Conservation (phyloP, 2,113 vertebrate genomes). For the Catharus minimus region DNA sequence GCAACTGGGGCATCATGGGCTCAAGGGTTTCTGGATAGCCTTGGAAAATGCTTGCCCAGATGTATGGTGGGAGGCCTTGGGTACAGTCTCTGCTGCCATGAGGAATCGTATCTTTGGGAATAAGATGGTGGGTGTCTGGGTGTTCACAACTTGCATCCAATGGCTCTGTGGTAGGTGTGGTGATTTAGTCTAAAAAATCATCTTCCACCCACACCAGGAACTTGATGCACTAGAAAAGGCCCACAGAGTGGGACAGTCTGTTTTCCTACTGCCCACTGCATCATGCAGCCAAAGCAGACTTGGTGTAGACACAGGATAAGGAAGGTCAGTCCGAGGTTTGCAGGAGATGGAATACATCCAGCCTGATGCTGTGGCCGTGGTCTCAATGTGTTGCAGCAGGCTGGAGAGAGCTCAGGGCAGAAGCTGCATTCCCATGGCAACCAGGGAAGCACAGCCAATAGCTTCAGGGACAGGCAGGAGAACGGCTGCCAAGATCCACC, state of each 20-base stretch:
- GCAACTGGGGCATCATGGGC: accelerated
- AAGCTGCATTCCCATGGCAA: neutral
- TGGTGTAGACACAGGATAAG: neutral
- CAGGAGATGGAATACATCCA: neutral
- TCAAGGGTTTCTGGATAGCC: neutral
- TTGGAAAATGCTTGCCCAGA: neutral
- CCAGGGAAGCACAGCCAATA: neutral
- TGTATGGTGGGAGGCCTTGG: neutral
- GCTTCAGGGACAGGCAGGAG: accelerated
- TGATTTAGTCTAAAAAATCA: neutral
- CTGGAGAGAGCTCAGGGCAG: neutral
- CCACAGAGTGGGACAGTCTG: accelerated
- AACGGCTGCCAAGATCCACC: neutral
- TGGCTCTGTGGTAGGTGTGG: accelerated
- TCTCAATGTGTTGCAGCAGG: neutral
- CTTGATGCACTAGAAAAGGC: neutral
- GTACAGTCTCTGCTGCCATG: too few relatives aligned
- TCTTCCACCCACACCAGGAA: accelerated
- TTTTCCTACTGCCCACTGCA: neutral
- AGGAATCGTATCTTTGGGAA: neutral
- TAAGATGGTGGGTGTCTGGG: accelerated
- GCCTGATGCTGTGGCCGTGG: accelerated
- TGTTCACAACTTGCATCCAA: neutral
- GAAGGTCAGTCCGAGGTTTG: accelerated
- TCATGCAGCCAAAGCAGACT: neutral